Evolutionary conservation across 92 coral and sea anemone species (phyloP), one percentile per base, ranked within the genome.

Genomic region (Porites divaricata): DNA sequence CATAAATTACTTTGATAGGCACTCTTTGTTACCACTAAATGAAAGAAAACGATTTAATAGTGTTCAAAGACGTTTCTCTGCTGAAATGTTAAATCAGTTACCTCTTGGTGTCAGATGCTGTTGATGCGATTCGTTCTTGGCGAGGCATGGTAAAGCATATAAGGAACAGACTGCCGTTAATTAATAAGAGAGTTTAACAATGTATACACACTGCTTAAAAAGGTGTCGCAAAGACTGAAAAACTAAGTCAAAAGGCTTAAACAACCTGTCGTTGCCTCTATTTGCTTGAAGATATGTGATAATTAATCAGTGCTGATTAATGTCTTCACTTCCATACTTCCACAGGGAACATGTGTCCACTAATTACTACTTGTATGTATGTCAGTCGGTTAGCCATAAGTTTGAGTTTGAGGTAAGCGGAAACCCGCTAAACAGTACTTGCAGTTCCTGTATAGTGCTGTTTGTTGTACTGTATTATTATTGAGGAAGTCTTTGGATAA

Each of bases 21-120:
- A 41, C 57, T 10, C 70, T 2, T 67, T 51, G 63, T n/a, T 19
- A 9, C 56, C n/a, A 17, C 81, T 59, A 12, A 54, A 54, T 54
- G 12, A 66, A 79, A 52, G 15, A 51, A 67, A 22, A 50, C 83
- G 83, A 67, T 49, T 15, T 21, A 69, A 26, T 49, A 21, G 67
- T 14, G 9, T 19, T 17, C 62, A 57, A 35, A 35, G 45, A 35
- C 45, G 45, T 35, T 35, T 35, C 45, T 35, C 45, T 35, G 45
- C 45, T 35, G 45, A 35, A 54, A 54, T 54, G 10, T 54, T 54
- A 54, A 15, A 11, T 54, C 15, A 48, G 11, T 14, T 25, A n/a
- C n/a, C n/a, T n/a, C n/a, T n/a, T n/a, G n/a, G n/a, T 67, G 49
- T 26, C 7, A 51, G 11, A 51, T 51, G 56, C 11, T 15, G 59